These are phyloP conservation scores for Venusia cambrica DNA, from an alignment of 2,888 invertebrate genomes.

Conservation along the genomic window DNA sequence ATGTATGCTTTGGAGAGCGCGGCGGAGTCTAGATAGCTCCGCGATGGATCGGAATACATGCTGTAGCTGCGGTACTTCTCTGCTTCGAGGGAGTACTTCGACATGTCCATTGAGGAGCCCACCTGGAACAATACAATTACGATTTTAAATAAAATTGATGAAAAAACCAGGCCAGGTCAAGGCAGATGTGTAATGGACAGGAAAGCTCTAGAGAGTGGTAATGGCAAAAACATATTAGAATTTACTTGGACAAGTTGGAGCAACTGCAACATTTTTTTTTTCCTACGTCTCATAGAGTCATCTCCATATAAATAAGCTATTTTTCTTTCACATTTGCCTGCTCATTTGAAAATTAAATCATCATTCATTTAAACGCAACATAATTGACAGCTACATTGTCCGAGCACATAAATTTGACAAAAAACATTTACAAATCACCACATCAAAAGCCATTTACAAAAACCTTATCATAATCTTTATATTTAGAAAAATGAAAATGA, in stretches of 20 bases:
- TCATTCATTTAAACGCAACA: slow-evolving; percentile 3
- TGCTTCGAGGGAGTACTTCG: slow-evolving; percentile 87
- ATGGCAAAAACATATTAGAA: no score
- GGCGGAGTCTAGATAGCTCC: slow-evolving; percentile 86
- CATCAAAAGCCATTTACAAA: slow-evolving; percentile 34
- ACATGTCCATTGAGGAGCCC: slow-evolving; percentile 88
- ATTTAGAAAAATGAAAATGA: slow-evolving; percentile 48
- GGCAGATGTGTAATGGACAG: no score
- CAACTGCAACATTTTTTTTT: no score
- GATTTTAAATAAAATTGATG: no score
- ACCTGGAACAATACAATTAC: slow-evolving; percentile 86
- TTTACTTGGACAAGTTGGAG: no score
- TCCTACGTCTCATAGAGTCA: no score
- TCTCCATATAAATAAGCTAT: no score
- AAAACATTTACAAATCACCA: slow-evolving; percentile 55
- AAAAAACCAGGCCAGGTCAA: no score
- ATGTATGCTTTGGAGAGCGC: slow-evolving; percentile 88
- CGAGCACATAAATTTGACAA: slow-evolving; percentile 16
- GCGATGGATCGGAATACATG: slow-evolving; percentile 88
- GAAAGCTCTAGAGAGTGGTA: no score
- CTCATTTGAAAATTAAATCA: slow-evolving; percentile 3
- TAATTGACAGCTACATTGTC: slow-evolving; percentile 10
- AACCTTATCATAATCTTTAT: slow-evolving; percentile 42
- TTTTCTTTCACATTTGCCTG: no score
- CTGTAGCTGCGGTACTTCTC: slow-evolving; percentile 89